Conservation (phyloP, 2,888 invertebrate species). For the Chromoteleia sp. region DNA sequence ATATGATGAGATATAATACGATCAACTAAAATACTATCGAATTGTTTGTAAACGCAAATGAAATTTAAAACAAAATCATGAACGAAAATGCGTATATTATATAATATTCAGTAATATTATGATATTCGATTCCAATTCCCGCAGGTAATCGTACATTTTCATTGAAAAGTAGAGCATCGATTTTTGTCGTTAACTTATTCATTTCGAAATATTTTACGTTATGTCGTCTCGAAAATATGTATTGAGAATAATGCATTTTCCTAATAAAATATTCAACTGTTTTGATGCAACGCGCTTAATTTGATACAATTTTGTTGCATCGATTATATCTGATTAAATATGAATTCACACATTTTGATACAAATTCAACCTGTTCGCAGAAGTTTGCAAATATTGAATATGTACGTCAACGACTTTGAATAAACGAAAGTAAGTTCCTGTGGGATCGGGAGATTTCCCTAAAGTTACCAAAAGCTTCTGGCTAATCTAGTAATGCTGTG, state of each 20-base stretch:
- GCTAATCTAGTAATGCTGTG: slow-evolving; percentile 82
- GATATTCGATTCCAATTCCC: slow-evolving; percentile 28
- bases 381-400: slow-evolving; percentile 38
- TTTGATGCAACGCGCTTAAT: too few species aligned
- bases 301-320: too few species aligned
- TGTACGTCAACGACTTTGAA: slow-evolving; percentile 41
- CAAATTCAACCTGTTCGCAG: too few species aligned
- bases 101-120: slow-evolving; percentile 6
- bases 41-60: not conserved
- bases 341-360: too few species aligned
- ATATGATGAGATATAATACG: too few species aligned
- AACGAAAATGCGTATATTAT: slow-evolving; percentile 1
- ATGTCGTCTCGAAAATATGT: slow-evolving; percentile 2
- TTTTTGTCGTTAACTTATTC: slow-evolving; percentile 31
- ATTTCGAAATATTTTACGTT: slow-evolving; percentile 15
- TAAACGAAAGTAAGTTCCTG: slow-evolving; percentile 45
- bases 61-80: slow-evolving; percentile 4
- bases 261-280: too few species aligned
- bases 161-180: slow-evolving; percentile 46
- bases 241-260: slow-evolving; percentile 6
- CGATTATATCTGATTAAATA: too few species aligned
- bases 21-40: too few species aligned
- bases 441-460: slow-evolving; percentile 71
- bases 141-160: slow-evolving; percentile 9
- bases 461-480: slow-evolving; percentile 73